These are phyloP conservation scores for Bambusicola thoracicus DNA, from an alignment of 2,113 vertebrate species.

Conservation along the genomic window DNA sequence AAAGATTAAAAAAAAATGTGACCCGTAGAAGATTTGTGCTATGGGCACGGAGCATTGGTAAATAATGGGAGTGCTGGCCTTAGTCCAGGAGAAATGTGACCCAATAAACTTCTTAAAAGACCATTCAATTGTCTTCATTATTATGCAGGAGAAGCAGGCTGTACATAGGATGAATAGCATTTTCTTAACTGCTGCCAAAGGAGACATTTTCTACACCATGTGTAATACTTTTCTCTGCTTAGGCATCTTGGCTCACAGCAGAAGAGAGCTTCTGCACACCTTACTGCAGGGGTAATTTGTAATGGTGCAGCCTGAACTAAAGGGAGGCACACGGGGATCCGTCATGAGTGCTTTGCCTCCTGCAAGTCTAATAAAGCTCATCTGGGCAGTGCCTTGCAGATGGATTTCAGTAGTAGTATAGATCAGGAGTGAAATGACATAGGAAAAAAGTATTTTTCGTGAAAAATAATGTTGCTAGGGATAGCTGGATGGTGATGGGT, in stretches of 20 bases:
- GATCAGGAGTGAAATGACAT: neutral
- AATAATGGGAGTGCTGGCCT: constrained; percentile 19
- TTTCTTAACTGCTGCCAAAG: constrained; percentile 55
- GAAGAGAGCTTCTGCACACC: neutral
- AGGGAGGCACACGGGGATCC: neutral
- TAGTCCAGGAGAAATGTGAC: constrained; percentile 62
- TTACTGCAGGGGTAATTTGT: neutral
- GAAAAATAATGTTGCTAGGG: neutral
- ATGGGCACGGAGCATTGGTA: neutral
- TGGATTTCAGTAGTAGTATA: neutral
- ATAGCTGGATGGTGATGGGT: neutral
- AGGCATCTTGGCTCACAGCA: neutral
- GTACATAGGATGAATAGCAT: constrained; percentile 33
- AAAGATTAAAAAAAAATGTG: neutral
- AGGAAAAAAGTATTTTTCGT: neutral
- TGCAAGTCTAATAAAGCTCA: neutral
- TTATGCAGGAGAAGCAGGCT: constrained; percentile 30
- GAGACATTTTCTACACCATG: constrained; percentile 20
- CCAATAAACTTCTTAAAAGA: constrained; percentile 61
- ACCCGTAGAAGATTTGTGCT: neutral
- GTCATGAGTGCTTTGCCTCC: neutral
- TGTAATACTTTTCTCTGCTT: constrained; percentile 14
- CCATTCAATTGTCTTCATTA: constrained; percentile 27
- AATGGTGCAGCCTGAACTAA: neutral
- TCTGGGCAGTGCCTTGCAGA: neutral